Percentiles rank a stretch among this genome's conserved stretches.
These are phyloP conservation scores for Exephanes ischioxanthus DNA, from an alignment of 2,888 invertebrate species.

Conservation along the genomic window DNA sequence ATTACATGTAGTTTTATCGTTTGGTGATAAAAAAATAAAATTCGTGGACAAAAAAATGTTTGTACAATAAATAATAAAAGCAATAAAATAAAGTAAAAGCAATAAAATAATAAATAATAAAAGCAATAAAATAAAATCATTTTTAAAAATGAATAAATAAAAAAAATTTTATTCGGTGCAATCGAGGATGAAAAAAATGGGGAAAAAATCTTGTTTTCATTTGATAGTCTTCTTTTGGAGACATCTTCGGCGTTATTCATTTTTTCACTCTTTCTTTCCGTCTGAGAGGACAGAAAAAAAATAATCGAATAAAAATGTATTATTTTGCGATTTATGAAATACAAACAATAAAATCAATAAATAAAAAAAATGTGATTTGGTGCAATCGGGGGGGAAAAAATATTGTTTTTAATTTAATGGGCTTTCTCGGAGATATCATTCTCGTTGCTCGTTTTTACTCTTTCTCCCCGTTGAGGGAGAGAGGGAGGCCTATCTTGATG, in stretches of 20 bases:
- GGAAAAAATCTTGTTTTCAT: neutral
- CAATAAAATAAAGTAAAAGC: no score
- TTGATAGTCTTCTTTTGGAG: no score
- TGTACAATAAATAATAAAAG: no score
- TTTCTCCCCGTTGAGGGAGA: neutral
- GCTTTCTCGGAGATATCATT: constrained; percentile 48
- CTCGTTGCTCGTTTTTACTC: neutral
- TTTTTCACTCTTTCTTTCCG: no score
- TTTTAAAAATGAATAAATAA: neutral
- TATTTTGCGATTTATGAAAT: no score
- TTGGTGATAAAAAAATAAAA: neutral
- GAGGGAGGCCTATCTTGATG: constrained; percentile 37
- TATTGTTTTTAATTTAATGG: constrained; percentile 35
- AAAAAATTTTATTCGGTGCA: constrained; percentile 11
- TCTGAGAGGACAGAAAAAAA: neutral
- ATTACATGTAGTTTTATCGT: neutral
- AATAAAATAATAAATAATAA: no score
- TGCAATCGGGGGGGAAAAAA: constrained; percentile 32
- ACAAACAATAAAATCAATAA: neutral
- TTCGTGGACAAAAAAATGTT: no score
- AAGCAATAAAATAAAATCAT: no score
- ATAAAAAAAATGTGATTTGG: constrained; percentile 10
- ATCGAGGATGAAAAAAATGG: constrained; percentile 7
- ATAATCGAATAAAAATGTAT: neutral
- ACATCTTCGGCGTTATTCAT: no score